Evolutionary conservation across 1,140 invertebrate species (phyloP), one percentile per base, ranked within the genome.

Genomic region (Theocolax elegans): DNA sequence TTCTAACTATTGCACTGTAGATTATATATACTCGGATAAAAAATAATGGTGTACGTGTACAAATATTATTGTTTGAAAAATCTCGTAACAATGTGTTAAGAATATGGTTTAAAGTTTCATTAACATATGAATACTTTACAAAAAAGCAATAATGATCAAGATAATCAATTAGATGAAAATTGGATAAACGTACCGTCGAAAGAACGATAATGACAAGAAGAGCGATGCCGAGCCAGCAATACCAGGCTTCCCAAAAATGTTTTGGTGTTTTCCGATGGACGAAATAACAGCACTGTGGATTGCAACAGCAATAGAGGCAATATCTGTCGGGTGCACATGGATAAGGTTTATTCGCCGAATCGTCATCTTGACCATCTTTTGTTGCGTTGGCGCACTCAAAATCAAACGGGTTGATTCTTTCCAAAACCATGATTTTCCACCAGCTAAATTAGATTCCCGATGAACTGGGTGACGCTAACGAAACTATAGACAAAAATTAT

Each of bases 231-330:
- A 83, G 72, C 82, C 81, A 83, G 62, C 83, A 83, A 67, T 83
- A 83, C 82, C 82, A 83, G 27, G 76, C 75, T 66, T 83, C 81
- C 79, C 80, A 83, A 42, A 82, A 72, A 27, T 82, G 79, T 71
- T 79, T 79, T 35, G 77, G 75, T 42, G 81, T 74, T 62, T 74
- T 77, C 60, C 74, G 73, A 67, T 82, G 81, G 38, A 83, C 71
- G 21, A 81, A 25, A 15, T 78, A 67, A 29, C 80, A 83, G 62
- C 79, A 81, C 71, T 81, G 80, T 6, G 75, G 72, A 49, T 82
- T 80, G 60, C 79, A 81, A 44, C 77, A 81, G 53, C 80, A 81
- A 53, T 79, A 77, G 15, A 80, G 44, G 27, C 79, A 80, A 66
- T 78, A 77, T 17, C 77, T 81, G 29, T 79, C 77, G 2, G 67